These are phyloP conservation scores for Tragelaphus eurycerus DNA, from an alignment of 2,797 vertebrate species.

Conservation along the genomic window DNA sequence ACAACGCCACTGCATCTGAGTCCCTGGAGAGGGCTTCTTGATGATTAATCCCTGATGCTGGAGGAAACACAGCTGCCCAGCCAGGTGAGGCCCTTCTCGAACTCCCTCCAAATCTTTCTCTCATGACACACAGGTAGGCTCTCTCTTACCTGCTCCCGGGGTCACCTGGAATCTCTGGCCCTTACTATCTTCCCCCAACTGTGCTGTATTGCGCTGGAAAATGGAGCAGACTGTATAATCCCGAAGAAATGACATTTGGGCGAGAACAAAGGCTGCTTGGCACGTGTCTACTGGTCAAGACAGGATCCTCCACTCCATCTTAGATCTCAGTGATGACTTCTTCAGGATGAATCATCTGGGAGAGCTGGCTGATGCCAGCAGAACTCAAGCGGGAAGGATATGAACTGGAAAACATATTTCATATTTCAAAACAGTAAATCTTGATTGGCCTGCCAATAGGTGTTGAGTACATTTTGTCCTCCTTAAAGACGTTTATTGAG, in stretches of 20 bases:
- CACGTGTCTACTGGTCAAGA: neutral
- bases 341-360: neutral
- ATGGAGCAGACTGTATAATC: rapidly evolving
- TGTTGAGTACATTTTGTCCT: neutral
- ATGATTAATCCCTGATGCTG: neutral
- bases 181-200: neutral
- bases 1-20: neutral
- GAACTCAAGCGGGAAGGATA: neutral
- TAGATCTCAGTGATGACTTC: neutral
- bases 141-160: neutral
- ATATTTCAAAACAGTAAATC: neutral
- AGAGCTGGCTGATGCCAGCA: neutral
- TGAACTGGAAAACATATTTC: neutral
- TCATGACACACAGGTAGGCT: rapidly evolving
- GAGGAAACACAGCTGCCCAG: neutral
- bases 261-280: neutral
- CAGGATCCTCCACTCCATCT: neutral
- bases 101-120: neutral
- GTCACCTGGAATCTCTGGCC: neutral
- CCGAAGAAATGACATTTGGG: too few relatives aligned
- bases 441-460: neutral
- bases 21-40: neutral
- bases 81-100: neutral
- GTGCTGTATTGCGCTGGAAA: neutral
- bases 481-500: neutral